phyloP scores from a whole-genome alignment of 2,797 vertebrate genomes.

The Pseudopleuronectes americanus region DNA sequence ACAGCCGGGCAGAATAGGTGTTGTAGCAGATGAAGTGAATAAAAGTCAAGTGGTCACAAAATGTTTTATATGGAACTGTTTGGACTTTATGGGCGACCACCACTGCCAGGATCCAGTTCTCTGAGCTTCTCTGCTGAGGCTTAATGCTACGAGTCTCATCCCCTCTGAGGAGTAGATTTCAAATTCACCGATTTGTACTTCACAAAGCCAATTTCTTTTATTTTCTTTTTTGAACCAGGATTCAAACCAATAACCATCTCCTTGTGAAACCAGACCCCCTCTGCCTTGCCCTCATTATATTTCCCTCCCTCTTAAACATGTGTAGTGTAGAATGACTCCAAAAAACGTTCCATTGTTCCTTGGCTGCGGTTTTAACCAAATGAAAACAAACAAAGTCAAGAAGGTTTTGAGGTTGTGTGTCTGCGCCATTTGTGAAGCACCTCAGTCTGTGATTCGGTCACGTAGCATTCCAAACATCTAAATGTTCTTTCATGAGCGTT shows the following conservation, averaged over 20 bases:
- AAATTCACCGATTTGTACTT: slow-evolving; percentile 11
- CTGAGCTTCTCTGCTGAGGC: slow-evolving; percentile 3
- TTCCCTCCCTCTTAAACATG: too few relatives aligned
- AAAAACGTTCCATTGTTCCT: too few relatives aligned
- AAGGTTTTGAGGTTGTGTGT: too few relatives aligned
- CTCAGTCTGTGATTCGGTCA: too few relatives aligned
- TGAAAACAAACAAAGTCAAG: too few relatives aligned
- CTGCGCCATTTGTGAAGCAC: too few relatives aligned
- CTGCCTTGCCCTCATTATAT: too few relatives aligned
- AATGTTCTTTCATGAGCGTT: background rate
- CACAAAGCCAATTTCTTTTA: background rate
- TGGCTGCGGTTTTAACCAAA: too few relatives aligned
- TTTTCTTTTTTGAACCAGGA: too few relatives aligned
- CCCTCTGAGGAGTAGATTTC: background rate
- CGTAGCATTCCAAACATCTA: background rate
- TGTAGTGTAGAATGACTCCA: too few relatives aligned
- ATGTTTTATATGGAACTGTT: slow-evolving; percentile 33
- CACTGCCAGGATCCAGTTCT: slow-evolving; percentile 11
- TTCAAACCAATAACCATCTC: too few relatives aligned
- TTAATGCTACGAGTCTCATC: slow-evolving; percentile 12
- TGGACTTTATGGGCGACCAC: slow-evolving; percentile 32
- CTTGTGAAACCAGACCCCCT: too few relatives aligned
- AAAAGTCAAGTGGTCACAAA: slow-evolving; percentile 54
- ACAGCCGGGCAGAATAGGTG: slow-evolving; percentile 25
- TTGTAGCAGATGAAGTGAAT: slow-evolving; percentile 35